Conservation (phyloP, 1,140 invertebrate genomes). For the Procambarus clarkii region DNA sequence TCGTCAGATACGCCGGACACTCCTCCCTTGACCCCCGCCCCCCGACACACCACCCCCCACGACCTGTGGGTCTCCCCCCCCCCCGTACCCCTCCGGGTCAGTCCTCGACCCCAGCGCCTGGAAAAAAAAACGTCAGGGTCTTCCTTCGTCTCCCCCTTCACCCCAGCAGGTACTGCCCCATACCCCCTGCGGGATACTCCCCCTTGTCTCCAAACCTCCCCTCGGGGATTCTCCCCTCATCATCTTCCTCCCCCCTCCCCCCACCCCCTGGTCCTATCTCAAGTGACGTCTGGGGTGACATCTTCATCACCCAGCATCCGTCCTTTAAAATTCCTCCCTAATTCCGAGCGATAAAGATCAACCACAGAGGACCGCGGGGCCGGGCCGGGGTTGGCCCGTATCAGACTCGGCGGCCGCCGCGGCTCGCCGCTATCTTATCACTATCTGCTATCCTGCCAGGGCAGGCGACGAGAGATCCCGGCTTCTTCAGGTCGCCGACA, state of each 20-base stretch:
- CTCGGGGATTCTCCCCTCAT: too few relatives aligned
- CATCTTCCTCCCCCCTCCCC: too few relatives aligned
- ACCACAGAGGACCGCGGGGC: constrained; percentile 12
- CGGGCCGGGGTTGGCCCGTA: background rate
- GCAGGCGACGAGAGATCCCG: background rate
- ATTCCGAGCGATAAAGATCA: constrained; percentile 7
- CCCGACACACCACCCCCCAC: background rate
- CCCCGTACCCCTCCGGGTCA: too few relatives aligned
- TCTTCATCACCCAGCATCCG: constrained; percentile 13
- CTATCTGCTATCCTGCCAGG: background rate
- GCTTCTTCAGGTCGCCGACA: background rate
- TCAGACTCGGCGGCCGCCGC: background rate
- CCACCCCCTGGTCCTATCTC: background rate
- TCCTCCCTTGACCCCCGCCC: too few relatives aligned
- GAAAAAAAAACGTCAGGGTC: too few relatives aligned
- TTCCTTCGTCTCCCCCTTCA: too few relatives aligned
- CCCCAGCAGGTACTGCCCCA: too few relatives aligned
- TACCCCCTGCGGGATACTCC: too few relatives aligned
- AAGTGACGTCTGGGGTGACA: background rate
- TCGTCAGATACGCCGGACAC: background rate
- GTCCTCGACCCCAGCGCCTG: too few relatives aligned
- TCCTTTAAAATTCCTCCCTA: constrained; percentile 27
- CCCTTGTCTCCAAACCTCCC: too few relatives aligned
- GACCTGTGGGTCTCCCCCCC: too few relatives aligned
- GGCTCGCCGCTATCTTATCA: constrained; percentile 26